A percentile compares a stretch with the other conserved stretches of the same genome.
Conservation (phyloP, 1,140 invertebrate genomes). For the Hyles vespertilio region DNA sequence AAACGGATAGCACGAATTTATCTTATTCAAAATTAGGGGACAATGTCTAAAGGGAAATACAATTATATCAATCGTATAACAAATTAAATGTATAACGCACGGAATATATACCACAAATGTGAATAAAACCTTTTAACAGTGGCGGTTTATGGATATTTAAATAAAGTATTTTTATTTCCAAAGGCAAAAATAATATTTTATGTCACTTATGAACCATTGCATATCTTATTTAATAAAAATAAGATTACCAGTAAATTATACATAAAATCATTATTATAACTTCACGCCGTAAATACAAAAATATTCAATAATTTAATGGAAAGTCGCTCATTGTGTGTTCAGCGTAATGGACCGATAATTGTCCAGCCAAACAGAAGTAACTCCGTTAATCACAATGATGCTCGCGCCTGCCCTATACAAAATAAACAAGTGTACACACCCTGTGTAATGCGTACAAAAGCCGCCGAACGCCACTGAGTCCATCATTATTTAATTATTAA, state of each 20-base stretch:
- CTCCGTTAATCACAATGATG: slow-evolving; percentile 68
- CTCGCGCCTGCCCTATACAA: slow-evolving; percentile 51
- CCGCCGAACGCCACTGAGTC: slow-evolving; percentile 27
- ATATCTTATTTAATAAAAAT: no score
- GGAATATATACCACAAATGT: neutral
- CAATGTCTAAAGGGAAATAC: slow-evolving; percentile 55
- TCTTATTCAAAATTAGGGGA: slow-evolving; percentile 50
- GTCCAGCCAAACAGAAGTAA: slow-evolving; percentile 72
- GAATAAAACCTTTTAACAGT: neutral
- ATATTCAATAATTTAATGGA: slow-evolving; percentile 57
- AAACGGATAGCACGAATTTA: slow-evolving; percentile 72
- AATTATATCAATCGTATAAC: slow-evolving; percentile 31
- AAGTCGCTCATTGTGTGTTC: slow-evolving; percentile 49
- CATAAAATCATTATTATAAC: no score
- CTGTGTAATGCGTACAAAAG: slow-evolving; percentile 35
- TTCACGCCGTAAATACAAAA: no score
- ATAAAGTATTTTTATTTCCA: no score
- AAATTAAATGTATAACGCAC: neutral
- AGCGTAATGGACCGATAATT: slow-evolving; percentile 70
- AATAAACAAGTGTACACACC: slow-evolving; percentile 25
- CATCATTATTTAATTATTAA: slow-evolving; percentile 74
- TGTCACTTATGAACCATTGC: no score
- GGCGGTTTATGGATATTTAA: no score
- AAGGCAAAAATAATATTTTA: no score
- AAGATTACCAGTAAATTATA: no score